These are phyloP conservation scores for Pseudoips prasinana DNA, from an alignment of 2,888 invertebrate species.

Conservation along the genomic window DNA sequence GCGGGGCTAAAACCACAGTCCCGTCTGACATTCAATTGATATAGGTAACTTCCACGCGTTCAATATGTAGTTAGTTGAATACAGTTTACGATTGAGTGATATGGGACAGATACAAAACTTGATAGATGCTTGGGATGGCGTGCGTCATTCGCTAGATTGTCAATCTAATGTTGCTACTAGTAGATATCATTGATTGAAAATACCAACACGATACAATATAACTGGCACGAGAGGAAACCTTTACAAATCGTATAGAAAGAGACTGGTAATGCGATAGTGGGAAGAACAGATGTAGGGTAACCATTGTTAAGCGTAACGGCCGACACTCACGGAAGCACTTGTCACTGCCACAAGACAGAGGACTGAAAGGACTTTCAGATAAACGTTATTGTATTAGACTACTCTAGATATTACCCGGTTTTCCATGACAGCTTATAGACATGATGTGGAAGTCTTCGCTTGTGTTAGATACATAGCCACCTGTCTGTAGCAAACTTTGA, in stretches of 20 bases:
- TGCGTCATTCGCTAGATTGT: conserved; percentile 17
- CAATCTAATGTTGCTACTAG: conserved; percentile 23
- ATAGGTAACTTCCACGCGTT: too few species aligned
- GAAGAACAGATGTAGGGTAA: conserved; percentile 57
- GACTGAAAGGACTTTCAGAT: conserved; percentile 45
- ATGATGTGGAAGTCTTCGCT: conserved; percentile 10
- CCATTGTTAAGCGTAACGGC: conserved; percentile 67
- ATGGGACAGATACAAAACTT: conserved; percentile 14
- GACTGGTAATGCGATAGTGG: conserved; percentile 61
- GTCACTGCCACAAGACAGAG: conserved; percentile 62
- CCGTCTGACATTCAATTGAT: too few species aligned
- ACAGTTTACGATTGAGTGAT: conserved; percentile 4
- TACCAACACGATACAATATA: conserved; percentile 55
- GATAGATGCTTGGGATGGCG: conserved; percentile 27
- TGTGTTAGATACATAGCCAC: too few species aligned
- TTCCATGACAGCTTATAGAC: conserved; percentile 37
- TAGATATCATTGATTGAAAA: conserved; percentile 48
- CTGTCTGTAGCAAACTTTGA: too few species aligned
- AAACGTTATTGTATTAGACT: conserved; percentile 56
- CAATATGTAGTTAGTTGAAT: background rate
- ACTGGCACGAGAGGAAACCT: conserved; percentile 64
- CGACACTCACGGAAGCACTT: conserved; percentile 74
- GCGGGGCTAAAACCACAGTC: too few species aligned
- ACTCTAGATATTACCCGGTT: conserved; percentile 26
- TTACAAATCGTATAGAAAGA: conserved; percentile 68